phyloP scores from a whole-genome alignment of 1,140 invertebrate genomes.

The Spodoptera frugiperda region DNA sequence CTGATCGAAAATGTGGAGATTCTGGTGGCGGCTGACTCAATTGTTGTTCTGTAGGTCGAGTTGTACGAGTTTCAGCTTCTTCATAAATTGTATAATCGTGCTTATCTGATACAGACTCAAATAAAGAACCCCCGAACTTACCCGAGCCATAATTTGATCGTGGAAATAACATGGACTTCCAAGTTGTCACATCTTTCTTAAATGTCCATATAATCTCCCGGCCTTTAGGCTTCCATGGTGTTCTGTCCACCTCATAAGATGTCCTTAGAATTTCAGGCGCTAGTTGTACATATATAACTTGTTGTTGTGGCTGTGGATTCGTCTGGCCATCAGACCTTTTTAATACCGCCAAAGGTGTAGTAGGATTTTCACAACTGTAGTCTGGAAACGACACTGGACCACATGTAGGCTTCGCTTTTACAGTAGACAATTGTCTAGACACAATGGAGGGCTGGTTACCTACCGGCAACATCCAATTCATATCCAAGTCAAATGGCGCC shows the following conservation, averaged over 20 bases:
- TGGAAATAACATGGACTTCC: background rate
- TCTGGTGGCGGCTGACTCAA: no score
- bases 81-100: background rate
- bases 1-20: no score
- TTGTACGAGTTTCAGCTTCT: background rate
- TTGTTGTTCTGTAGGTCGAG: background rate
- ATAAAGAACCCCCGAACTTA: background rate
- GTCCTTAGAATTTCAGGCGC: background rate
- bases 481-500: background rate
- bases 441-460: background rate
- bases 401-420: background rate
- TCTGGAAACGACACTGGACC: constrained; percentile 4
- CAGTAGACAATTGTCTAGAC: background rate
- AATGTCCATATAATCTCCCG: background rate
- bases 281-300: no score
- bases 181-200: background rate
- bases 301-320: no score
- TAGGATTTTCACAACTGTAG: background rate
- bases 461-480: background rate
- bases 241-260: background rate
- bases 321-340: background rate
- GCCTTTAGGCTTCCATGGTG: background rate
- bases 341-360: background rate
- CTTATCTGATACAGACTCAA: background rate
- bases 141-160: background rate